Evolutionary conservation across 1,140 invertebrate genomes (phyloP), one percentile per base, ranked within the genome.

Genomic region (Drosophila kohkoa): DNA sequence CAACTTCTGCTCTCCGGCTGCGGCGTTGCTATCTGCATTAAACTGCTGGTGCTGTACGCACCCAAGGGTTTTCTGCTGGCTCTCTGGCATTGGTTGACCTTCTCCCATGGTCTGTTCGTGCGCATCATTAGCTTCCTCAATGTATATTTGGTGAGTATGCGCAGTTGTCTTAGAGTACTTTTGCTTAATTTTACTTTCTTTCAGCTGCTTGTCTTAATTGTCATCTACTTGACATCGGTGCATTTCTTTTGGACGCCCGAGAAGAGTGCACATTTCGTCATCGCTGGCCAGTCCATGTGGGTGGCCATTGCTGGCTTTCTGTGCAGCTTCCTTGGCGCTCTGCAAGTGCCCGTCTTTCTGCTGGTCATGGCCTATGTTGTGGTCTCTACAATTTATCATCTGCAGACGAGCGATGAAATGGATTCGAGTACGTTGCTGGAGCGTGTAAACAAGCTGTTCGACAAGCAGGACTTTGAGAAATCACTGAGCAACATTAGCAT

Each of bases 271-370:
- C 83, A 92, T 43, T 95, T 95, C 74, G 93, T 93, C 43, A 93
- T 94, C 38, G 82, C 93, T 6, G 94, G 95, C 0, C 93, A 94
- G 65, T 89, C 91, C 0, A 90, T 95, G 38, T 95, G 95, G 95
- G 88, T 95, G 11, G 83, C 95, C 6, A 90, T 95, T 15, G 94
- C 94, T 51, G 92, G 94, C 41, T 95, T 94, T 80, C 15, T 94
- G 6, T 94, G 94, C 4, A 94, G 94, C 67, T 91, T 93, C 55
- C 86, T 95, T 16, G 94, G 94, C 6, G 91, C 93, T 8, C 93
- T 95, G 41, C 93, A 94, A 82, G 92, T 95, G 32, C 87, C 93
- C 8, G 85, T 94, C 2, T 95, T 95, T 74, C 82, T 94, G 3
- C 35, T 89, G 10, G 75, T 90, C 5, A 92, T 92, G 85, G 59